Evolutionary conservation across 2,113 vertebrate species (phyloP).

Genomic region (Apodemus speciosus): DNA sequence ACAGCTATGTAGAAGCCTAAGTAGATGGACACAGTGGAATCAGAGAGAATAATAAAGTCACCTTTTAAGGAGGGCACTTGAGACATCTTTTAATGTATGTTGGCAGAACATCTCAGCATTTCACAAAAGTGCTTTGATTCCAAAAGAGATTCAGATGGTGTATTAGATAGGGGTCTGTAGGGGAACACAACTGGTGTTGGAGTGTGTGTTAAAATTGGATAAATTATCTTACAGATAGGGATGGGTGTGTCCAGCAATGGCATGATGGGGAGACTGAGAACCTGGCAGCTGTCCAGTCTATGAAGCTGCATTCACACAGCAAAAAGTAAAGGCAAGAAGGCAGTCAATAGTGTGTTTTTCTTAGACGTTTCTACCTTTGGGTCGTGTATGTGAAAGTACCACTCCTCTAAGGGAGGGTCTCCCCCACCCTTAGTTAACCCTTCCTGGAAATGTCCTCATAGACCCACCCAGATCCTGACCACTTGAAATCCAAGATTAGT

Average conservation of each 20-base stretch:
- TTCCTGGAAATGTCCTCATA: background rate
- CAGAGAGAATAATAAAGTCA: constrained; percentile 11
- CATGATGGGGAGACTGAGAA: background rate
- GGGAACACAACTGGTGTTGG: background rate
- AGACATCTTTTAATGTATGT: background rate
- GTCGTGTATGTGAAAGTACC: background rate
- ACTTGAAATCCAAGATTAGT: background rate
- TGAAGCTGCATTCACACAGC: background rate
- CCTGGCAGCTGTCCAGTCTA: background rate
- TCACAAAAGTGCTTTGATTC: background rate
- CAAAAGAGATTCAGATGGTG: background rate
- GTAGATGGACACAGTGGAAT: background rate
- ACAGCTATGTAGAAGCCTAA: background rate
- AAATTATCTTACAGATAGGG: background rate
- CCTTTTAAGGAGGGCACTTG: background rate
- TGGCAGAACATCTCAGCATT: background rate
- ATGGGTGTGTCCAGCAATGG: background rate
- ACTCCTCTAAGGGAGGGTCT: background rate
- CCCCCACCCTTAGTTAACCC: background rate
- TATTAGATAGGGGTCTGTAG: background rate
- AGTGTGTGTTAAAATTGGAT: background rate
- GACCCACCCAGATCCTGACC: background rate
- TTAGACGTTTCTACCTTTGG: background rate
- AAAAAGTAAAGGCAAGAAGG: too few species aligned
- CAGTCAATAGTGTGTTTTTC: too few species aligned